Evolutionary conservation across 64 coral and sea anemone species (phyloP), one percentile per base, ranked within the genome.

Genomic region (Catalaphyllia jardinei): DNA sequence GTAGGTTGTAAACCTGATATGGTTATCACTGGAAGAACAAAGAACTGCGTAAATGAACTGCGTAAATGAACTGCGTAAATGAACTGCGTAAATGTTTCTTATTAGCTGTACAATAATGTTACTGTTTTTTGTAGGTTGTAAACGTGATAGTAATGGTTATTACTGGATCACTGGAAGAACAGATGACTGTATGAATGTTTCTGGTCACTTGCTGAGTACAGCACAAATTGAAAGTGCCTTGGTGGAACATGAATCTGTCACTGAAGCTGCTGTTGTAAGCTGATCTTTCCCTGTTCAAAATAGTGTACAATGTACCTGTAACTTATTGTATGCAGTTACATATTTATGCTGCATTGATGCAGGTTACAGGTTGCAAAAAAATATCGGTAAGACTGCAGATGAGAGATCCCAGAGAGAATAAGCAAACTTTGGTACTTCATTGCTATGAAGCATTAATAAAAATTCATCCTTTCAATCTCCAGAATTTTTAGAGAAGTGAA

Each of bases 131-230:
- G 15, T 62, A 98, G 96, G 93, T 29, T 94, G 93, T 55, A 90
- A 80, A 64, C 93, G 96, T 19, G 96, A 98, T 79, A 62, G 81
- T 39, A 87, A 98, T 90, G 96, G 96, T 28, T 94, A 94, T 52
- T 95, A 95, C 71, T 98, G 96, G 96, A 88, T 98, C 71, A 94
- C 93, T 60, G 96, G 96, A 28, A 71, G 96, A 49, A 94, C 93
- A 67, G 96, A 98, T 83, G 96, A 98, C 76, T 98, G 96, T 62
- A 98, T 98, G 96, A 98, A 98, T 86, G 96, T 98, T 39, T 87
- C 93, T 1, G 96, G 96, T 67, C 96, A 98, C 78, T 86, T 98
- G 30, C 49, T 98, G 76, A 94, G 93, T 20, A 98, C 96, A 16
- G 96, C 96, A 63, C 93, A 98, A 77, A 88, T 98, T 55, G 96